Evolutionary conservation across 2,113 vertebrate genomes (phyloP), one percentile per base, ranked within the genome.

Genomic region (Mus pahari): DNA sequence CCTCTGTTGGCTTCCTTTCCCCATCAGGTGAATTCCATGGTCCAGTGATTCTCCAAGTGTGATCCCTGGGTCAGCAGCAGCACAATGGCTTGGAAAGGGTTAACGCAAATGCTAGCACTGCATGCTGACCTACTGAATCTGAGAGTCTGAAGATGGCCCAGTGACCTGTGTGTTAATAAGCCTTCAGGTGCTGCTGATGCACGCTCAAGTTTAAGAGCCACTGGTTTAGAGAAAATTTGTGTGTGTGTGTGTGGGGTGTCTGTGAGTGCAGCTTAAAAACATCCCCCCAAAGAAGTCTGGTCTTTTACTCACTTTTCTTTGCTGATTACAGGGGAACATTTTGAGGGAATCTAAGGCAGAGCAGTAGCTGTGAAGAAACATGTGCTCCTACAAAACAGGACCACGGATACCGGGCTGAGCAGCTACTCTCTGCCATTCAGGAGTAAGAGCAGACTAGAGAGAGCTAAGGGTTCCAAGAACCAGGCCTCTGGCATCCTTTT

Each of bases 281-380:
- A 5, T 50, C 33, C 92, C 39, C 5, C 60, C 2, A 88, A 95
- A 75, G 39, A 91, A 94, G 14, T 11, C 17, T 82, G 1, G 22
- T 70, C 24, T 74, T 81, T 83, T 74, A 74, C 33, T 39, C 60
- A 66, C 50, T 22, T 28, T 22, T 58, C 20, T 39, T 71, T 31
- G 3, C 45, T 68, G 84, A 62, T 96, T 55, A 39, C 20, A 93
- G 24, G 45, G 78, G 36, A 74, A 89, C 74, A 91, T 93, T 89
- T 87, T 75, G 84, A 93, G 58, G 88, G 53, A 89, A 60, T 89
- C 24, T 42, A 95, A 89, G 36, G 42, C 31, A 33, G 22, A 94
- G 50, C 5, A 17, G 31, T 68, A 81, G 39, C 45, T 53, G 28
- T 89, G 22, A 75, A n/a, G 36, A 71, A 75, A 81, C 12, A 58